Evolutionary conservation across 2,113 vertebrate species (phyloP), one percentile per base, ranked within the genome.

Genomic region (Hippoglossus stenolepis): DNA sequence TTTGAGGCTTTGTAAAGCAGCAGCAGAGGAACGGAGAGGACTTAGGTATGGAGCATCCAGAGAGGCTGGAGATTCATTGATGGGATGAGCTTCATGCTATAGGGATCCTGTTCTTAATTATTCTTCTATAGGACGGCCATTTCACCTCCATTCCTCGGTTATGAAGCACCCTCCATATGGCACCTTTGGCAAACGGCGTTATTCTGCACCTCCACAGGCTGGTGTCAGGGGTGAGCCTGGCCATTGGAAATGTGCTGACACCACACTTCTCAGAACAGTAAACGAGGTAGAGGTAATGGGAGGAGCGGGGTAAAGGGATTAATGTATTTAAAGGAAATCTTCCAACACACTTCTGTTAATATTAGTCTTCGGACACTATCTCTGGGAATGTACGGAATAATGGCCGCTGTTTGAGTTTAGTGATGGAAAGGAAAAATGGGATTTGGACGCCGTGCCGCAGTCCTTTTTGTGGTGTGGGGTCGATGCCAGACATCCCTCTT

Each of bases 211-310:
- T 87, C 85, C 86, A 76, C 77, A 86, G 87, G 77, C 73, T 54
- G 77, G 68, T 49, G 70, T 78, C 75, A 75, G 62, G 76, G 73
- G 75, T 83, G 82, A 82, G 70, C 77, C 51, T 67, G 77, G 83
- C 81, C 60, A 64, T 87, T 83, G 51, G 79, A 85, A 90, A 92
- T 87, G 80, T 88, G 88, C 91, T 90, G 89, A 93, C 85, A 66
- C 73, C 5, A 65, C 65, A 56, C 71, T 89, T 85, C 68, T 79
- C 63, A 54, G 59, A 72, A 59, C 26, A 45, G 59, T 74, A 75
- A 59, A 59, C 56, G 21, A 38, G 58, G 62, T 73, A 12, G 76
- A 65, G 56, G 70, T 85, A 82, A 89, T 85, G 73, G 60, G 77
- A 67, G 54, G 73, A 71, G 61, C 64, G 26, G 26, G 35, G 56